Base-by-base conservation (phyloP, 2,888 invertebrate species). In the Gerosis bhagava region DNA sequence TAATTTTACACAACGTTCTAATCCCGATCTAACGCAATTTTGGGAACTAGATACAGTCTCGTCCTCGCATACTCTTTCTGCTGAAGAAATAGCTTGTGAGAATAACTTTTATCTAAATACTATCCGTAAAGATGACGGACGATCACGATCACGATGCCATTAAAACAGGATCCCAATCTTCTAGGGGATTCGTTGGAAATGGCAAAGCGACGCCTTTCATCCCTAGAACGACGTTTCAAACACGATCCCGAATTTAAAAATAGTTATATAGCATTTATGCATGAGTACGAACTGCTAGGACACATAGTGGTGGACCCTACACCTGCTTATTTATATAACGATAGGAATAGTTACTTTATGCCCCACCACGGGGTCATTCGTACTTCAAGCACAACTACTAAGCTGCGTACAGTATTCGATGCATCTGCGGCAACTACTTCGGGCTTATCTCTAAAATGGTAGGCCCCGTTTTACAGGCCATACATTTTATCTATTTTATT, bases 31-130 rank as follows among this genome's bases (percentile, higher is more conserved):
- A 8, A 48, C 43, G 3, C 26, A 36, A 5, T 63, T 63, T 45
- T 62, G 55, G 56, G 57, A 62, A 21, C 15, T 59, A 1, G 59
- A 63, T 2, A 19, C 45, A 4, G 26, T 61, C n/a, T 29, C 57
- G 7, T 2, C 37, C 3, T 43, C 21, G 7, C 39, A 58, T n/a
- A 22, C 29, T 5, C 15, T 52, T 6, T 39, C 56, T 0, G 0
- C 1, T 1, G 60, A 60, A 24, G 59, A 60, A 35, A 32, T 43
- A 2, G 47, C 41, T 1, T 60, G 59, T 39, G 58, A 60, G 15
- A 25, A 50, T n/a, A 47, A 12, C 21, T 63, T 61, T 40, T 6
- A 6, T 10, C 4, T 35, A 2, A 50, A 43, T 7, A 57, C 40
- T 5, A 5, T 29, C 3, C 40, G 60, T 25, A 24, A 50, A 0